phyloP scores from a whole-genome alignment of 2,113 vertebrate genomes.

The Sigmodon hispidus region DNA sequence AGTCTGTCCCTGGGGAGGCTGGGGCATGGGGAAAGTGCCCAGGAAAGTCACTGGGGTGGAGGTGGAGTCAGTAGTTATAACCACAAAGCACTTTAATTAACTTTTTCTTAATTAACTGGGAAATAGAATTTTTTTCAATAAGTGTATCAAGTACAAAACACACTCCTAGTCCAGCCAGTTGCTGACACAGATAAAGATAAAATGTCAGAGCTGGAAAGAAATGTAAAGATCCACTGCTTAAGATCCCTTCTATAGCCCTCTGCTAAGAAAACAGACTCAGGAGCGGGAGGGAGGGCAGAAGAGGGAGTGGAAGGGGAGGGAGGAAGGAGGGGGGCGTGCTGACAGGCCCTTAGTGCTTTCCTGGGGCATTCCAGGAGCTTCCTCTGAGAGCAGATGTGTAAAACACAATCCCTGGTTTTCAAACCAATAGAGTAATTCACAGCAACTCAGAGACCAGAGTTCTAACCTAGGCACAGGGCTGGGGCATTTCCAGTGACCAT shows the following conservation, averaged over 20 bases:
- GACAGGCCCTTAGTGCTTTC: not conserved
- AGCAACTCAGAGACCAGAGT: not conserved
- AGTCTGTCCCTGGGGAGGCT: not conserved
- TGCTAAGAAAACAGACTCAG: not conserved
- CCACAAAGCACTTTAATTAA: constrained; percentile 42
- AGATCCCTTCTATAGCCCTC: not conserved
- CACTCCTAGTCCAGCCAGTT: not conserved
- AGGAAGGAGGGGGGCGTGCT: not conserved
- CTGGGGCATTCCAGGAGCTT: not conserved
- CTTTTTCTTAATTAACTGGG: constrained; percentile 58
- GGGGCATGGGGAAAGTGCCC: not conserved
- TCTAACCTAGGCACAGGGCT: not conserved
- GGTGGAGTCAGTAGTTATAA: not conserved
- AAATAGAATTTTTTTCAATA: constrained; percentile 55
- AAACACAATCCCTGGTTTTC: constrained; percentile 1
- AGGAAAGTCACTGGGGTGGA: not conserved
- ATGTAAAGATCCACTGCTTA: not conserved
- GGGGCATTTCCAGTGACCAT: not conserved
- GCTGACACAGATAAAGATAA: not conserved
- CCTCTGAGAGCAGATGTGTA: not conserved
- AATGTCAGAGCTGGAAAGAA: constrained; percentile 10
- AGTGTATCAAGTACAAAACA: not conserved
- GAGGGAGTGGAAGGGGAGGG: not conserved
- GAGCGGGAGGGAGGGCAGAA: not conserved
- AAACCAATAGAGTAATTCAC: not conserved